Evolutionary conservation across 2,888 invertebrate genomes (phyloP).

Genomic region (Anarsia innoxiella): DNA sequence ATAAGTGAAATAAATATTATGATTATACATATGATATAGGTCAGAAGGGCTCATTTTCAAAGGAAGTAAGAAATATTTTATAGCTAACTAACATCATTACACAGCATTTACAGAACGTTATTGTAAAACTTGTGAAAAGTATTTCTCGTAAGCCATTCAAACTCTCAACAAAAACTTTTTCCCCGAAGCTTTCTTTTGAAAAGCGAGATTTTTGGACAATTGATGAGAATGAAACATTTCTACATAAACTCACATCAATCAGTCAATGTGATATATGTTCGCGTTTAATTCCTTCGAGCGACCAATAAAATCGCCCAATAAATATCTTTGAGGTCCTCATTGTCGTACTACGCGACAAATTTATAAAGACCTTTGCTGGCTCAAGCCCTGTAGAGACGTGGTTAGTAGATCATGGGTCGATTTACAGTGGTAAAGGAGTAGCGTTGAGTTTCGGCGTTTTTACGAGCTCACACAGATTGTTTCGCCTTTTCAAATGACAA

Average conservation of each 20-base stretch:
- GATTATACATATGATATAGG: too few relatives aligned
- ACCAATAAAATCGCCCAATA: conserved; percentile 49
- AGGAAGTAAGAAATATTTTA: too few relatives aligned
- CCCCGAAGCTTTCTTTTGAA: too few relatives aligned
- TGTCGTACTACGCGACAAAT: conserved; percentile 26
- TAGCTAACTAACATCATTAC: too few relatives aligned
- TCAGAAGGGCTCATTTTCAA: too few relatives aligned
- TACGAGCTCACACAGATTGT: conserved; percentile 35
- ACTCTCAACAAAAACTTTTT: too few relatives aligned
- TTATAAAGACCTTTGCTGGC: background rate
- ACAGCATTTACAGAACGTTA: background rate
- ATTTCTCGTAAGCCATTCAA: background rate
- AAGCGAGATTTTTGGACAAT: background rate
- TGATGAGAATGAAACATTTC: conserved; percentile 1
- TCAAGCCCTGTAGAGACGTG: too few relatives aligned
- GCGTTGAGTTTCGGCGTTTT: conserved; percentile 41
- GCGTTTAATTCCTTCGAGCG: conserved; percentile 46
- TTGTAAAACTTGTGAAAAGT: background rate
- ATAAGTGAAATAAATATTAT: too few relatives aligned
- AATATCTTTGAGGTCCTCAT: conserved; percentile 40
- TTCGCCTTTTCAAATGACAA: conserved; percentile 22
- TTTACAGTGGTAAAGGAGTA: background rate
- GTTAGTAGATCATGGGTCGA: background rate
- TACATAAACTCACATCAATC: conserved; percentile 24
- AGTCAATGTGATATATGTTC: conserved; percentile 45